Evolutionary conservation across 2,888 invertebrate genomes (phyloP), one percentile per base, ranked within the genome.

Genomic region (Watsonalla cultraria): DNA sequence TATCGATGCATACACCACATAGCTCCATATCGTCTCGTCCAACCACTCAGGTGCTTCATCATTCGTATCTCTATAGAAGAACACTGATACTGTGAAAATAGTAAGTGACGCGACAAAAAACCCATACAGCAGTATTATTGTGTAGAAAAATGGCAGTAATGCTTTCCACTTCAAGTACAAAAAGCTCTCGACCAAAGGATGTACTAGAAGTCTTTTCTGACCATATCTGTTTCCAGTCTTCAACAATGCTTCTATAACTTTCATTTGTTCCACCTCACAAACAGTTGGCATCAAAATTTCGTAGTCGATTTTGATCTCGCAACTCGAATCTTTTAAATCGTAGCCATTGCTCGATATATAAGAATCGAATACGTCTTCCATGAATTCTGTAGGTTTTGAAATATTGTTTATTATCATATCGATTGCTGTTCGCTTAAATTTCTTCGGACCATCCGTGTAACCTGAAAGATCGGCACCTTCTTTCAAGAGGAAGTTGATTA

Each of bases 291-390:
- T 49, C 37, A 49, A 49, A 39, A 49, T 39, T 35, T 37, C 49
- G 60, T 90, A 93, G 62, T 92, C 89, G 0, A 92, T 80, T 11
- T 80, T 87, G 0, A 93, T 84, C 60, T 86, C 80, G 64, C 91
- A 92, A 45, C 82, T 65, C 0, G 73, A 73, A 59, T 77, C 77
- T 57, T 75, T 71, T 24, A 77, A 64, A 47, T 77, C 86, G 47
- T 80, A 79, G 0, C 83, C 82, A 60, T 92, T 92, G 6, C 88
- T 82, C 0, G 78, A 77, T 48, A 93, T 90, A 47, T 84, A 87
- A 0, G 90, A 84, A 74, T 93, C 91, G 46, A 92, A 91, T 0
- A 92, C 75, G 7, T 91, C 86, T 65, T 91, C 90, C 34, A 93
- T 70, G 64, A 91, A 92, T 37, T 90, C 85, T 14, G 89, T 86